Percentiles rank a stretch among this genome's conserved stretches.
These are phyloP conservation scores for Melanotaenia nigrans DNA, from an alignment of 2,797 vertebrate species.

Conservation along the genomic window DNA sequence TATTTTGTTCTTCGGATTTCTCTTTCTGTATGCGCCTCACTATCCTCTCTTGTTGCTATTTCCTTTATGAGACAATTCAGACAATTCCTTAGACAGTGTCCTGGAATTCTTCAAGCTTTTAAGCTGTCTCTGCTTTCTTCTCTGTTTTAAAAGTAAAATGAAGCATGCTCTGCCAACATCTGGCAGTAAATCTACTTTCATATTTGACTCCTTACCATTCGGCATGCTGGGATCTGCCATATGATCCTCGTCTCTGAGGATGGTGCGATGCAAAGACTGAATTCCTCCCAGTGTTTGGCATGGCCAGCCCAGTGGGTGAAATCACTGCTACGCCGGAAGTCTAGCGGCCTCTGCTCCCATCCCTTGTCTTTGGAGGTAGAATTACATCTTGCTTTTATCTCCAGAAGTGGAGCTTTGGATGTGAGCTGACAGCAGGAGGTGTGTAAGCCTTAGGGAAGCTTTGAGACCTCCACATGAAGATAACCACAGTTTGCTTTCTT, in stretches of 20 bases:
- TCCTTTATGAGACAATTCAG: slow-evolving; percentile 31
- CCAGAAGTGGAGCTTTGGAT: slow-evolving; percentile 3
- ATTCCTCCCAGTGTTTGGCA: slow-evolving; percentile 61
- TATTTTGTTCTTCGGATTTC: slow-evolving; percentile 10
- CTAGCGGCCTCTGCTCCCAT: slow-evolving; percentile 31
- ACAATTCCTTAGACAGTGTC: slow-evolving; percentile 56
- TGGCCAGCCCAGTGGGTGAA: slow-evolving; percentile 38
- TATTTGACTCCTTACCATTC: slow-evolving; percentile 64
- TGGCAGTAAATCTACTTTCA: slow-evolving; percentile 69
- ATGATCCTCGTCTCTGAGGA: slow-evolving; percentile 52
- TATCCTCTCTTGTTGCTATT: slow-evolving; percentile 20
- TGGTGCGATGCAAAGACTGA: slow-evolving; percentile 39
- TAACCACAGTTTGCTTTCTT: slow-evolving; percentile 9
- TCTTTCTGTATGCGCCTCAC: slow-evolving; percentile 8
- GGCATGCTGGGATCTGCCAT: slow-evolving; percentile 49
- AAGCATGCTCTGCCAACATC: slow-evolving; percentile 68
- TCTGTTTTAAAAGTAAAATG: slow-evolving; percentile 74
- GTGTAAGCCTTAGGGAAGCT: slow-evolving; percentile 4
- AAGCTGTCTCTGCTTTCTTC: slow-evolving; percentile 47
- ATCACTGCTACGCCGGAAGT: slow-evolving; percentile 48
- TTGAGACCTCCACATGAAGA: slow-evolving; percentile 8
- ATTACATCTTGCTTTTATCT: slow-evolving; percentile 44
- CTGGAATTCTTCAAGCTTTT: slow-evolving; percentile 56
- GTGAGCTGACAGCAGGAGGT: slow-evolving; percentile 5
- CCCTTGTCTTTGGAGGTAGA: slow-evolving; percentile 32